Conservation (phyloP, 1,140 invertebrate species). For the Aphis gossypii region DNA sequence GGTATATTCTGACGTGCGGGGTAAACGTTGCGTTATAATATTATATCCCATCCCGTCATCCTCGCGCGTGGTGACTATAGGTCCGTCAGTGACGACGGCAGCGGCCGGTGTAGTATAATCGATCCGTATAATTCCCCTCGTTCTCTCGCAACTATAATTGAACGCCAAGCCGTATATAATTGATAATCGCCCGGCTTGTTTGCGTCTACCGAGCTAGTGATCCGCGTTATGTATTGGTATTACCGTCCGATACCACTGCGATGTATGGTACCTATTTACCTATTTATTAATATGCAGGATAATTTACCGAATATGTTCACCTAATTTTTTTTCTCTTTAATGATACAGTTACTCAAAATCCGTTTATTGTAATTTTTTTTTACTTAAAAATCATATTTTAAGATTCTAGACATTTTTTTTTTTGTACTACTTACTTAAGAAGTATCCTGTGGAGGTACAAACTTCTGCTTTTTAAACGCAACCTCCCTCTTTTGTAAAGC, state of each 20-base stretch:
- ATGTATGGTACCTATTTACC: not conserved
- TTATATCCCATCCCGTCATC: not conserved
- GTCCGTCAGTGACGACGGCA: not conserved
- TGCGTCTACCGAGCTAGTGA: not conserved
- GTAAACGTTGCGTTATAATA: not conserved
- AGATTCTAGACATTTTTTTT: too few relatives aligned
- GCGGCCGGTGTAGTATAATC: not conserved
- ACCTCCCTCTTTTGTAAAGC: too few relatives aligned
- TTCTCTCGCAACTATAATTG: not conserved
- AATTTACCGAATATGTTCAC: too few relatives aligned
- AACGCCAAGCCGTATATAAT: constrained; percentile 35
- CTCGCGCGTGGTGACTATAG: not conserved
- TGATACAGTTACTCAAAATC: too few relatives aligned
- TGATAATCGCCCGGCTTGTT: constrained; percentile 41
- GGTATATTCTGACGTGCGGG: not conserved
- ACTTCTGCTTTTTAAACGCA: too few relatives aligned
- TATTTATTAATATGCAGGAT: too few relatives aligned
- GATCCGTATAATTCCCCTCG: not conserved
- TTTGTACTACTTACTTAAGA: too few relatives aligned
- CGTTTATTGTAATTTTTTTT: too few relatives aligned
- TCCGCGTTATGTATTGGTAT: not conserved
- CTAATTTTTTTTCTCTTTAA: too few relatives aligned
- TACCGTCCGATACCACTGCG: not conserved
- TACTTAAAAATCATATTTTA: too few relatives aligned
- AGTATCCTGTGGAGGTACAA: too few relatives aligned